These are phyloP conservation scores for Shargacucullia verbasci DNA, from an alignment of 2,888 invertebrate species.

Conservation along the genomic window DNA sequence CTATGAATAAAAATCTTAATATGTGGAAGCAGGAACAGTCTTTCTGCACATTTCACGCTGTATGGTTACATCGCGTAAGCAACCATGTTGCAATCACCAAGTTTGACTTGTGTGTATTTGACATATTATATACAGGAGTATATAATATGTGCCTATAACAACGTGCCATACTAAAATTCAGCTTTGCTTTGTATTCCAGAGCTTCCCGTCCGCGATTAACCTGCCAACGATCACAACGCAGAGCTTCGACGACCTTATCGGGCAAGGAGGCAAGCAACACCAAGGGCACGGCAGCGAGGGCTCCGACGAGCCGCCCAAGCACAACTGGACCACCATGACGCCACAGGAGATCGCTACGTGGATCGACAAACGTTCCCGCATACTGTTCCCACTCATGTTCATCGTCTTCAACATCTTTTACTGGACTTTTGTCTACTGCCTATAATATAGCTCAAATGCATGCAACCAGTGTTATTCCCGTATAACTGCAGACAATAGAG, in stretches of 20 bases:
- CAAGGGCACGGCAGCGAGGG: constrained; percentile 74
- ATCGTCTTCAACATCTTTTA: constrained; percentile 94
- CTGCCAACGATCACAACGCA: constrained; percentile 92
- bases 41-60: not conserved
- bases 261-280: constrained; percentile 62
- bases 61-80: no score
- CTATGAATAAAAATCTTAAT: constrained; percentile 7
- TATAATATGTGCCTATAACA: no score
- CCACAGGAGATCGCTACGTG: constrained; percentile 96
- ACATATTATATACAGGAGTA: no score
- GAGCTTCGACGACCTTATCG: constrained; percentile 90
- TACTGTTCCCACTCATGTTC: constrained; percentile 94
- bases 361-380: constrained; percentile 94
- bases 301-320: constrained; percentile 78
- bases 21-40: constrained; percentile 32
- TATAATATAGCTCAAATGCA: constrained; percentile 58
- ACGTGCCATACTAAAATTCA: not conserved
- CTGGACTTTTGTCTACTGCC: constrained; percentile 93
- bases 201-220: constrained; percentile 90
- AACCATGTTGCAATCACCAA: not conserved
- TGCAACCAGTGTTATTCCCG: constrained; percentile 5
- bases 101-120: not conserved
- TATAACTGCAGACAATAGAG: not conserved
- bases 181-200: constrained; percentile 77
- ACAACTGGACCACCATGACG: constrained; percentile 94